Evolutionary conservation across 2,888 invertebrate species (phyloP).

Genomic region (Camptogramma bilineatum): DNA sequence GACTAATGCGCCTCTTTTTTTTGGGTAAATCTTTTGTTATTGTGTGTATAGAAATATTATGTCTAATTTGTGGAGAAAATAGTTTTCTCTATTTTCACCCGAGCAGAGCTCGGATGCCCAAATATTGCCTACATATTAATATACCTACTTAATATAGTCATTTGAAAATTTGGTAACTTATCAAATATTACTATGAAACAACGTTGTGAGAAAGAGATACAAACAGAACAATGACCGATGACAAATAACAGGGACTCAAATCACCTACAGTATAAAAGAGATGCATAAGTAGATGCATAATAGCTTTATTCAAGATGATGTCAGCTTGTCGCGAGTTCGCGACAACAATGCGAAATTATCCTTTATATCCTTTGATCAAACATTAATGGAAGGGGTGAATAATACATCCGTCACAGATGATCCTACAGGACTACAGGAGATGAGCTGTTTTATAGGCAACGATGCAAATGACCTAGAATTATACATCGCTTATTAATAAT

Average conservation of each 20-base stretch:
- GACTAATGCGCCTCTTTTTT: too few species aligned
- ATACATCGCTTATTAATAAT: background rate
- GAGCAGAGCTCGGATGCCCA: too few species aligned
- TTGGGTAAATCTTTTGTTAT: too few species aligned
- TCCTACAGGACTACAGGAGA: constrained; percentile 20
- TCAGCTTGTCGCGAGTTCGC: constrained; percentile 39
- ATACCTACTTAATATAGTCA: too few species aligned
- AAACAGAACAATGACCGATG: background rate
- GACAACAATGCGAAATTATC: constrained; percentile 41
- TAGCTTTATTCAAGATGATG: constrained; percentile 29
- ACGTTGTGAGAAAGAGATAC: background rate
- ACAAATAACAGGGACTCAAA: background rate
- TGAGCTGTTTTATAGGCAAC: background rate
- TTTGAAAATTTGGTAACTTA: too few species aligned
- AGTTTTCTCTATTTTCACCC: too few species aligned
- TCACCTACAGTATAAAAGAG: background rate
- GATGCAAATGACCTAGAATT: background rate
- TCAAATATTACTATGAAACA: background rate
- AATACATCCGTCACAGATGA: constrained; percentile 32
- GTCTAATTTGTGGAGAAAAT: too few species aligned
- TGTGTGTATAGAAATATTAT: too few species aligned
- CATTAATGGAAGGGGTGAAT: constrained; percentile 36
- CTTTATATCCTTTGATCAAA: constrained; percentile 38
- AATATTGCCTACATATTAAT: too few species aligned
- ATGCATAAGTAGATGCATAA: background rate